Conservation (phyloP, 2,888 invertebrate genomes). For the Tipula confusa region DNA sequence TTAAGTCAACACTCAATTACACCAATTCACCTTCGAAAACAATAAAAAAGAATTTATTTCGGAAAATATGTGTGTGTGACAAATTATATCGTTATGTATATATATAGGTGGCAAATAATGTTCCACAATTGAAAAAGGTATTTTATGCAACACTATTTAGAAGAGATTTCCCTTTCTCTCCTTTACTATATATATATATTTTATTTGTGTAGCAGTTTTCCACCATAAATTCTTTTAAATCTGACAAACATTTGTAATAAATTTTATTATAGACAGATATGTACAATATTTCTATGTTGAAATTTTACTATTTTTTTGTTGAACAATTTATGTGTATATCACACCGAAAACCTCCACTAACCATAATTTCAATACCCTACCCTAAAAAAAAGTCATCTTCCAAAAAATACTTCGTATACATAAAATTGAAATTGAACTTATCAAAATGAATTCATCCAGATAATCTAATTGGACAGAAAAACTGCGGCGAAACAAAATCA, state of each 20-base stretch:
- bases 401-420: too few species aligned
- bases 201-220: neutral
- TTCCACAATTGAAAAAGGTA: neutral
- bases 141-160: neutral
- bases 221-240: neutral
- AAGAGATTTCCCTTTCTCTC: neutral
- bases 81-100: neutral
- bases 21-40: neutral
- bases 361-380: too few species aligned
- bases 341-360: too few species aligned
- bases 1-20: conserved; percentile 6
- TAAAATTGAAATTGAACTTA: neutral
- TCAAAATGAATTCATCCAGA: neutral
- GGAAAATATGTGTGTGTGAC: neutral
- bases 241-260: conserved; percentile 29
- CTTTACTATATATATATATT: neutral
- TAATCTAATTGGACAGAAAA: neutral
- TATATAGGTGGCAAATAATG: neutral
- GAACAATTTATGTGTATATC: too few species aligned
- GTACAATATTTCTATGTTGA: neutral
- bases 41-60: neutral
- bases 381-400: too few species aligned
- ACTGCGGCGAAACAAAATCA: neutral
- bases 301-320: too few species aligned
- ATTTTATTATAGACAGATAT: conserved; percentile 26